These are phyloP conservation scores for Procavia capensis DNA, from an alignment of 2,113 vertebrate genomes.

Conservation along the genomic window DNA sequence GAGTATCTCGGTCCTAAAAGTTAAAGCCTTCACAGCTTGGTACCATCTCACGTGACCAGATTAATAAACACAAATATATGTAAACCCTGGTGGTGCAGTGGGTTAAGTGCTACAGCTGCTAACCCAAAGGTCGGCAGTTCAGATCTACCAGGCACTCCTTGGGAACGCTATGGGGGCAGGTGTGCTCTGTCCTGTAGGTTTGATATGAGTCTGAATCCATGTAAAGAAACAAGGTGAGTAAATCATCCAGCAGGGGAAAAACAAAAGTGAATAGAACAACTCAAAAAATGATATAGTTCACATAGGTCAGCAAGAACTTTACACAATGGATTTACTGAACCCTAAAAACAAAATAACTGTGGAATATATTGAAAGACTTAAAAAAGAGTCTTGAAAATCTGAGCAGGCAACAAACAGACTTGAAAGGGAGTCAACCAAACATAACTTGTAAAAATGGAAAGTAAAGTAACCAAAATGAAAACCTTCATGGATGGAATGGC, in stretches of 20 bases:
- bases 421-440: neutral
- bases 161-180: too few relatives aligned
- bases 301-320: neutral
- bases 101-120: too few relatives aligned
- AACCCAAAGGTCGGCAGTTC: too few relatives aligned
- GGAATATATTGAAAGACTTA: neutral
- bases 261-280: neutral
- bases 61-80: neutral
- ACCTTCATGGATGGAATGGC: neutral
- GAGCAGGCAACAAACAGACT: neutral
- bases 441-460: constrained; percentile 26
- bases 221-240: neutral
- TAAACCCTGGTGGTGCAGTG: too few relatives aligned
- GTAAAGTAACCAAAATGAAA: neutral
- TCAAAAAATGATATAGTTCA: neutral
- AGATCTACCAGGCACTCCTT: too few relatives aligned
- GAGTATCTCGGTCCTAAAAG: neutral
- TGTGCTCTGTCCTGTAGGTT: too few relatives aligned
- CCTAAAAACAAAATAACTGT: neutral
- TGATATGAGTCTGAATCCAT: too few relatives aligned
- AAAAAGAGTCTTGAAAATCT: neutral
- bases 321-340: neutral
- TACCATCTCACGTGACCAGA: neutral
- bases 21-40: neutral
- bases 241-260: neutral